These are phyloP conservation scores for Danio jaintianensis DNA, from an alignment of 2,797 vertebrate species.

Conservation along the genomic window DNA sequence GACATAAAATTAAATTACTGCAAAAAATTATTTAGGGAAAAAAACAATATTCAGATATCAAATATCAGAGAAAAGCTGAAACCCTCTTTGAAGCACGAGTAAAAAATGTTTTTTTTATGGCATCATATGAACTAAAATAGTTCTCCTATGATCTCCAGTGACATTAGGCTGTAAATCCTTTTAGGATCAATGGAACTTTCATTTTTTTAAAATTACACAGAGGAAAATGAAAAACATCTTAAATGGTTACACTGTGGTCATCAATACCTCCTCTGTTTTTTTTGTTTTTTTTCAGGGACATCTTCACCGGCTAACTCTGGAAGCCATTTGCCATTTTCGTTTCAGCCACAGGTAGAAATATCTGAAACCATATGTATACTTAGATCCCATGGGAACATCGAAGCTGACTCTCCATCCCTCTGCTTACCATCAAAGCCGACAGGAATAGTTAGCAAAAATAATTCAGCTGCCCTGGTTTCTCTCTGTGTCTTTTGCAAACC, in stretches of 20 bases:
- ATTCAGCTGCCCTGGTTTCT: constrained; percentile 43
- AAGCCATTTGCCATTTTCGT: constrained; percentile 34
- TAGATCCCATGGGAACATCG: constrained; percentile 29
- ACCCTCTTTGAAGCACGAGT: background rate
- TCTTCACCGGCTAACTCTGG: constrained; percentile 23
- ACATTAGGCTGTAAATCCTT: background rate
- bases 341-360: constrained; percentile 44
- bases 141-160: constrained; percentile 1
- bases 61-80: background rate
- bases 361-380: constrained; percentile 54
- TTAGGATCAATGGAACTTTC: background rate
- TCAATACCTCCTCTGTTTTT: constrained; percentile 26
- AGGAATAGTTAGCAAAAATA: constrained; percentile 51
- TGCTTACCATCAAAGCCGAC: constrained; percentile 57
- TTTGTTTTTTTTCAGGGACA: constrained; percentile 9
- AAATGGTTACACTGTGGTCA: constrained; percentile 1
- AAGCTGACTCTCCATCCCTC: constrained; percentile 40
- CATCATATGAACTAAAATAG: constrained; percentile 16
- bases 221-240: background rate
- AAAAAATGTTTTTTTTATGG: constrained; percentile 12
- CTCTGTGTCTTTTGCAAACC: constrained; percentile 3
- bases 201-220: background rate
- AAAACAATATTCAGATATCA: background rate
- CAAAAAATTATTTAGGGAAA: no score
- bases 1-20: no score